Evolutionary conservation across 2,888 invertebrate genomes (phyloP).

Genomic region (Latrodectus hesperus): DNA sequence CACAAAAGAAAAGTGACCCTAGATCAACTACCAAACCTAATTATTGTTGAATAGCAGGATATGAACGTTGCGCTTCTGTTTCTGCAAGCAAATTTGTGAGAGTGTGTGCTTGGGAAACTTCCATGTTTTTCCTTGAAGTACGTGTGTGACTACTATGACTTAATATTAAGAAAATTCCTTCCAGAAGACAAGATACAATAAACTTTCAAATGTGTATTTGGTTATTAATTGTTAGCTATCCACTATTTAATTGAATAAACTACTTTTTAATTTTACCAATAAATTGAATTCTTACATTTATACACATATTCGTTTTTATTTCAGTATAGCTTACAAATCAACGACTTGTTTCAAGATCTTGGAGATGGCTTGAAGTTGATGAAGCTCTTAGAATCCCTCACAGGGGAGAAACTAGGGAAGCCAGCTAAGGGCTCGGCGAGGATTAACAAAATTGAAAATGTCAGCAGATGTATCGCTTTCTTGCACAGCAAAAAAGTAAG

Average conservation of each 20-base stretch:
- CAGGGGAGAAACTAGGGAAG: conserved; percentile 95
- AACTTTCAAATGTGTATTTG: neutral
- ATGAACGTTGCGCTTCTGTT: too few species aligned
- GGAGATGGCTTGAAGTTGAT: conserved; percentile 94
- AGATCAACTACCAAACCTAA: too few species aligned
- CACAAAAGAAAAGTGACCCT: too few species aligned
- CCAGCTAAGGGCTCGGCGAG: conserved; percentile 97
- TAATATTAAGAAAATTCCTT: neutral
- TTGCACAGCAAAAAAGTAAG: conserved; percentile 93
- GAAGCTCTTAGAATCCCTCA: conserved; percentile 97
- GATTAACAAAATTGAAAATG: conserved; percentile 99
- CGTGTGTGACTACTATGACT: conserved; percentile 83
- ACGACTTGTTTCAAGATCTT: conserved; percentile 96
- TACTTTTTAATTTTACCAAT: neutral
- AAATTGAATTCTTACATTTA: neutral
- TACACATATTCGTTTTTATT: conserved; percentile 70
- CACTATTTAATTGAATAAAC: too few species aligned
- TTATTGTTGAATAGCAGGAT: too few species aligned
- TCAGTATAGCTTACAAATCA: conserved; percentile 97
- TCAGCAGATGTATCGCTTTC: conserved; percentile 96
- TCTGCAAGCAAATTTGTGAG: too few species aligned
- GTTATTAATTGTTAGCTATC: neutral
- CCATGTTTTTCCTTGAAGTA: too few species aligned
- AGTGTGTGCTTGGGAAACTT: too few species aligned
- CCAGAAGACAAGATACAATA: neutral